Percentiles rank a stretch among this genome's conserved stretches.
These are phyloP conservation scores for Aspidapion aeneum DNA, from an alignment of 2,888 invertebrate genomes.

Conservation along the genomic window DNA sequence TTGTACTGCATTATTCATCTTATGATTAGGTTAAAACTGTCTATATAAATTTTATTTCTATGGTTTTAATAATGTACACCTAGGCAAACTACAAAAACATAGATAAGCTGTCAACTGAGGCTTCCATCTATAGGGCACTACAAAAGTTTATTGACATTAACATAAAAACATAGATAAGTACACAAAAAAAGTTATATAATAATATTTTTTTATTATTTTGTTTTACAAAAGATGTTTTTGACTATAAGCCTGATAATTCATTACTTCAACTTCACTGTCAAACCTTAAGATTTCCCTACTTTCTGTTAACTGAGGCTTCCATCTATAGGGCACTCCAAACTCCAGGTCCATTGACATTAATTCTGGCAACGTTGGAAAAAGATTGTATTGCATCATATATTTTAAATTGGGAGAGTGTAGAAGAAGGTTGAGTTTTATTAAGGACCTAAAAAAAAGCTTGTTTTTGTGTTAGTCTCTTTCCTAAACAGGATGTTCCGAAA, in stretches of 20 bases:
- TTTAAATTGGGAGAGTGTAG: constrained; percentile 32
- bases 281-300: background rate
- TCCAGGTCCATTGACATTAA: constrained; percentile 42
- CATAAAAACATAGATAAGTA: too few relatives aligned
- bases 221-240: background rate
- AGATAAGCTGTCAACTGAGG: too few relatives aligned
- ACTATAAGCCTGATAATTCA: background rate
- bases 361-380: constrained; percentile 40
- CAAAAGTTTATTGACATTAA: too few relatives aligned
- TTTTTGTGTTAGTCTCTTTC: background rate
- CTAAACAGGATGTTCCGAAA: too few relatives aligned
- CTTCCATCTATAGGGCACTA: too few relatives aligned
- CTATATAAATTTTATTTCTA: too few relatives aligned
- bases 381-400: constrained; percentile 34
- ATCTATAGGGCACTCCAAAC: constrained; percentile 39
- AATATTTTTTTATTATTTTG: background rate
- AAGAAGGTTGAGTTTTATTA: constrained; percentile 38
- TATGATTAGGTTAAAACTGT: too few relatives aligned
- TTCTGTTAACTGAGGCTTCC: constrained; percentile 14
- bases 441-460: constrained; percentile 32
- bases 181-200: background rate
- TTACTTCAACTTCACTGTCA: background rate
- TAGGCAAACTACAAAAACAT: too few relatives aligned
- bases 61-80: too few relatives aligned
- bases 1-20: too few relatives aligned